Conservation (phyloP, 2,797 vertebrate species). For the Alcedo quadribrachys region DNA sequence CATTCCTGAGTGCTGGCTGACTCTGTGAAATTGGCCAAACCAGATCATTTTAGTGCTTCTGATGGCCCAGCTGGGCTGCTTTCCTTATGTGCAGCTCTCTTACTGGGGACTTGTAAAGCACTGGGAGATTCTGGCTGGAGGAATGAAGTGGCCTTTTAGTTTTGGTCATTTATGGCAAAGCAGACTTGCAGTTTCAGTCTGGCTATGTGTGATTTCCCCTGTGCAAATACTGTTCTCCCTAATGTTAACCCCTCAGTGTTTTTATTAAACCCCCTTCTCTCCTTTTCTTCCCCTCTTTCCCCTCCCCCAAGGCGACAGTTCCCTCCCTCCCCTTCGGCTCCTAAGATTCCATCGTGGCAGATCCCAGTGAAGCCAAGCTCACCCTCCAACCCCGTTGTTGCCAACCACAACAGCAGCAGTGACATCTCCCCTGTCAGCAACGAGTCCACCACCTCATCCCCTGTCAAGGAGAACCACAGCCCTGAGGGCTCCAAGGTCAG, state of each 20-base stretch:
- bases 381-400: constrained; percentile 75
- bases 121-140: constrained; percentile 23
- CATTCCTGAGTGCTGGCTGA: not conserved
- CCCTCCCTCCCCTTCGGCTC: constrained; percentile 90
- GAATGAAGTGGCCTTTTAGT: constrained; percentile 2
- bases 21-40: not conserved
- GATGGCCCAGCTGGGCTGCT: not conserved
- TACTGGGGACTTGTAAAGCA: constrained; percentile 20
- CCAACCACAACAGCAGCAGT: constrained; percentile 95
- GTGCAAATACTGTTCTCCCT: not conserved
- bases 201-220: not conserved
- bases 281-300: not conserved
- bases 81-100: not conserved
- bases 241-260: not conserved
- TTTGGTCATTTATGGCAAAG: constrained; percentile 35
- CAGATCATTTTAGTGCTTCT: not conserved
- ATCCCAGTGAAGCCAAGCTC: constrained; percentile 90
- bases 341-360: constrained; percentile 97
- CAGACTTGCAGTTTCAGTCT: constrained; percentile 1
- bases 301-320: constrained; percentile 89
- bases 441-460: constrained; percentile 89
- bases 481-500: constrained; percentile 82
- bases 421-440: constrained; percentile 97
- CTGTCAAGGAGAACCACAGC: constrained; percentile 88
- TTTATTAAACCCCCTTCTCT: constrained; percentile 40